phyloP scores from a whole-genome alignment of 2,888 invertebrate species.

The Tuta absoluta region DNA sequence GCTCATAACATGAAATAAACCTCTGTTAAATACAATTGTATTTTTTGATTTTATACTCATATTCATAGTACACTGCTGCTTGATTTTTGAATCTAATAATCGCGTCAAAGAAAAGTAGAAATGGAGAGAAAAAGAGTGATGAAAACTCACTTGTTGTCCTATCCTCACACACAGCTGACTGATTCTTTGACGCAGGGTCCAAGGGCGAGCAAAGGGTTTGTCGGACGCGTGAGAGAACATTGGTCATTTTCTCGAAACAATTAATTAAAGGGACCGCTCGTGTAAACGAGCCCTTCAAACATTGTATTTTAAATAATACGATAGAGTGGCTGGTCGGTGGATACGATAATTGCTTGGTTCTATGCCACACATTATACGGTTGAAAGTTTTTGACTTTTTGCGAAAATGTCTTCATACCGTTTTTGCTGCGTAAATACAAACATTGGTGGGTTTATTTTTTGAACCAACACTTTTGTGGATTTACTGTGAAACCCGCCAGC shows the following conservation, averaged over 20 bases:
- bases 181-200: not conserved
- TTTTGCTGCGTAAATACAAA: no score
- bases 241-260: not conserved
- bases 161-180: not conserved
- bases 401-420: no score
- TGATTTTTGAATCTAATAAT: no score
- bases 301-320: not conserved
- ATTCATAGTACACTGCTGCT: no score
- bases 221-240: conserved; percentile 6
- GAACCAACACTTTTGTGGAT: no score
- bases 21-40: not conserved
- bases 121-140: not conserved
- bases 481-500: no score
- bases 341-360: not conserved
- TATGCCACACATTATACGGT: no score
- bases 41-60: not conserved
- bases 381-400: no score
- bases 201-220: not conserved
- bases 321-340: not conserved
- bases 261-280: conserved; percentile 4
- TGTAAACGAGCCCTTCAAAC: not conserved
- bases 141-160: not conserved
- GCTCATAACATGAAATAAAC: not conserved
- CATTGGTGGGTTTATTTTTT: no score
- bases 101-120: not conserved